Base-by-base conservation (phyloP, 2,113 vertebrate genomes). In the Willisornis vidua region DNA sequence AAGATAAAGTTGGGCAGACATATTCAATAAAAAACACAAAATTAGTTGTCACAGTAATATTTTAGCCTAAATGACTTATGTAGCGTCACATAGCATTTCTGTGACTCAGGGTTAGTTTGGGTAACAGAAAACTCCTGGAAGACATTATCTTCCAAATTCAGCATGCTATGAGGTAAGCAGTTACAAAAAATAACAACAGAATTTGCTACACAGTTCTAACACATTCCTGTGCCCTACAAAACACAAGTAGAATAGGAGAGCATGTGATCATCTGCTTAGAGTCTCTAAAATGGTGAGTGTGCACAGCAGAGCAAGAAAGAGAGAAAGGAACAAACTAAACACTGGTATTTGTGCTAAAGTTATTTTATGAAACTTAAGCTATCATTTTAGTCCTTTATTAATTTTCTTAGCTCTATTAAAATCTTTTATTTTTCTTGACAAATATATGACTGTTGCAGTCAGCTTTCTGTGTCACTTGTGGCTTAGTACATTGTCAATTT, bases 1-100 rank as follows among this genome's bases (percentile, higher is more conserved):
- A 95, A 93, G 71, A 88, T 43, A 88, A 85, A 90, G 54, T 73
- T 66, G 81, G 91, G 46, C 43, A 83, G 82, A 73, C 55, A 85
- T n/a, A 86, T 52, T 91, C 73, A 79, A 52, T 62, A 73, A 70
- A 88, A 55, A 93, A 66, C 57, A 88, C 15, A 77, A 55, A 62
- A 95, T 83, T 59, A 90, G 52, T 58, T 82, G 54, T 68, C 51
- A 75, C 29, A 46, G n/a, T 65, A 85, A 37, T 82, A 85, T 90
- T 87, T 93, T 59, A 83, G 28, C 45, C 85, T 92, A 87, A 94
- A 72, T 59, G 17, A 55, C 18, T 75, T 81, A 33, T 18, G 31
- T 41, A 92, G 29, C 48, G 61, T 94, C 67, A 66, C 19, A 75
- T 3, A 58, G 46, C 49, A 61, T 59, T 41, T 87, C 66, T 58